phyloP scores from a whole-genome alignment of 1,140 invertebrate genomes.

The Heliothis virescens region DNA sequence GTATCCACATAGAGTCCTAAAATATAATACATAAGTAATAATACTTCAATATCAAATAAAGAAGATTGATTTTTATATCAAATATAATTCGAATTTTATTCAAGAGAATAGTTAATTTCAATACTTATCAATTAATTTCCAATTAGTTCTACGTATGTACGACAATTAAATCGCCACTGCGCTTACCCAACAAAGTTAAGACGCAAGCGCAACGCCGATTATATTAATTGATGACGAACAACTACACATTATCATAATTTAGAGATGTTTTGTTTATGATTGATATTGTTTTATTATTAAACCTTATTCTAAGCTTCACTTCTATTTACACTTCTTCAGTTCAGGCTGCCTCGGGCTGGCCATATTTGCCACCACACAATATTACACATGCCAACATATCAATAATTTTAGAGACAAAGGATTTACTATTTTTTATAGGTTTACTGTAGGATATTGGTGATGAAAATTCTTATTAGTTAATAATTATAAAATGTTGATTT shows the following conservation, averaged over 20 bases:
- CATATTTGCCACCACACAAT: neutral
- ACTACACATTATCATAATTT: conserved; percentile 18
- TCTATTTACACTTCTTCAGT: conserved; percentile 25
- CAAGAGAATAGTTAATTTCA: conserved; percentile 1
- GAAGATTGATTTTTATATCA: neutral
- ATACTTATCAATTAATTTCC: conserved; percentile 7
- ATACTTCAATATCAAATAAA: conserved; percentile 6
- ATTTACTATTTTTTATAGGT: neutral
- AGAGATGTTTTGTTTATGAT: neutral
- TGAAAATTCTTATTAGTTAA: neutral
- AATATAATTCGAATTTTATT: conserved; percentile 6
- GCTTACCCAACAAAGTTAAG: neutral
- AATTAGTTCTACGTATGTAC: conserved; percentile 17
- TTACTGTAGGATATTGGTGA: too few relatives aligned
- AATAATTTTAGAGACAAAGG: conserved; percentile 21
- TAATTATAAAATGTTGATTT: neutral
- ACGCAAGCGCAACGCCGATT: conserved; percentile 1
- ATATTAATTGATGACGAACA: conserved; percentile 1
- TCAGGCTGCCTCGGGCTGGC: too few relatives aligned
- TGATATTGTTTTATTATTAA: neutral
- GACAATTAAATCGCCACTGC: conserved; percentile 10
- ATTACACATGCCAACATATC: neutral
- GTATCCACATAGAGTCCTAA: neutral
- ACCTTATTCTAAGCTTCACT: conserved; percentile 23
- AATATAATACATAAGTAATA: conserved; percentile 21